These are phyloP conservation scores for Hetaerina americana DNA, from an alignment of 1,140 invertebrate species.

Conservation along the genomic window DNA sequence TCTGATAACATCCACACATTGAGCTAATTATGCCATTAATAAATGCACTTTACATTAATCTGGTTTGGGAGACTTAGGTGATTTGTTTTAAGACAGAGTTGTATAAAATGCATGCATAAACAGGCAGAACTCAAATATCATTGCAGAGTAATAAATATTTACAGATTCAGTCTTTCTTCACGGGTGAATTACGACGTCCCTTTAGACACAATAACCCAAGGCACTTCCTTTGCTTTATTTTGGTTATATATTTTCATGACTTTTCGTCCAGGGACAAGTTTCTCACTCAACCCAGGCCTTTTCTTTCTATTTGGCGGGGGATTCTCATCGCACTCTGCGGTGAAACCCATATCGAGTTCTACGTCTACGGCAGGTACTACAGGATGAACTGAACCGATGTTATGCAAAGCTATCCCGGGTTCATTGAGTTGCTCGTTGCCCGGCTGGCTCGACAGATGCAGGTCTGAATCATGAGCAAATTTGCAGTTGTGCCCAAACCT, in stretches of 20 bases:
- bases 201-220: conserved; percentile 24
- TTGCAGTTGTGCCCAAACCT: conserved; percentile 84
- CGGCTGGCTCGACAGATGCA: conserved; percentile 29
- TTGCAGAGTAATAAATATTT: conserved; percentile 2
- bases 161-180: not conserved
- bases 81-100: no score
- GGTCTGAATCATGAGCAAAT: conserved; percentile 81
- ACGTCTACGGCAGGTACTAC: not conserved
- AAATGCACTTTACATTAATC: not conserved
- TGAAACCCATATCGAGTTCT: not conserved
- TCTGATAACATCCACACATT: no score
- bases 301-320: conserved; percentile 44
- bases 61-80: no score
- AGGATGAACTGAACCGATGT: conserved; percentile 11
- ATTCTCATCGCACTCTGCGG: conserved; percentile 10
- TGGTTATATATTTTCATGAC: conserved; percentile 64
- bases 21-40: not conserved
- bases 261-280: conserved; percentile 69
- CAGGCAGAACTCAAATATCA: no score
- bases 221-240: conserved; percentile 37
- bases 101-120: no score
- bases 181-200: not conserved
- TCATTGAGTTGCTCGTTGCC: not conserved
- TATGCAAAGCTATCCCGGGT: conserved; percentile 22
- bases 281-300: conserved; percentile 59